Percentiles rank a stretch among this genome's conserved stretches.
These are phyloP conservation scores for Vireo griseus DNA, from an alignment of 2,797 vertebrate genomes.

Conservation along the genomic window DNA sequence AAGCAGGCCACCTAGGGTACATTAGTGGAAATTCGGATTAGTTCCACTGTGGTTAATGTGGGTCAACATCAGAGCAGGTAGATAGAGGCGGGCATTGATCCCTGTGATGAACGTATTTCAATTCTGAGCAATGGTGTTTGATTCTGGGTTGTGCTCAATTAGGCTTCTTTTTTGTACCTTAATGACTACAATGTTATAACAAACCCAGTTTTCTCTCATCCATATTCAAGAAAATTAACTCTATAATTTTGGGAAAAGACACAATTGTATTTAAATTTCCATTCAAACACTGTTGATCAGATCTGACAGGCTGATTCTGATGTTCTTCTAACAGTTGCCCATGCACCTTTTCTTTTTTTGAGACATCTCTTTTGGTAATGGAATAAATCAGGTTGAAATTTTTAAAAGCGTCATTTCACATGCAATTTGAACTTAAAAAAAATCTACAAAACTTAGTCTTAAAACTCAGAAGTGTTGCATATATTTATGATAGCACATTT, in stretches of 20 bases:
- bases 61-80: not conserved
- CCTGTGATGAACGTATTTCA: not conserved
- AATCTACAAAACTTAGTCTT: not conserved
- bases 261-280: not conserved
- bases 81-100: accelerated
- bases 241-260: not conserved
- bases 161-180: not conserved
- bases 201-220: not conserved
- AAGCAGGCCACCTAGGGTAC: not conserved
- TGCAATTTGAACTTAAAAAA: not conserved
- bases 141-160: not conserved
- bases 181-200: not conserved
- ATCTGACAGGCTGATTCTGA: not conserved
- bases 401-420: not conserved
- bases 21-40: not conserved
- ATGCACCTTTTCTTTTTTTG: not conserved
- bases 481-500: not conserved
- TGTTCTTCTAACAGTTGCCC: not conserved
- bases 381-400: not conserved
- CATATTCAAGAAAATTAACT: not conserved
- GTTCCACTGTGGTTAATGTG: not conserved
- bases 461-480: not conserved
- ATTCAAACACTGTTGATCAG: not conserved
- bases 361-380: not conserved
- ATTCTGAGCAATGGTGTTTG: not conserved